A percentile compares a stretch with the other conserved stretches of the same genome.
phyloP scores from a whole-genome alignment of 64 coral and sea anemone species.

The Montipora efflorescens region DNA sequence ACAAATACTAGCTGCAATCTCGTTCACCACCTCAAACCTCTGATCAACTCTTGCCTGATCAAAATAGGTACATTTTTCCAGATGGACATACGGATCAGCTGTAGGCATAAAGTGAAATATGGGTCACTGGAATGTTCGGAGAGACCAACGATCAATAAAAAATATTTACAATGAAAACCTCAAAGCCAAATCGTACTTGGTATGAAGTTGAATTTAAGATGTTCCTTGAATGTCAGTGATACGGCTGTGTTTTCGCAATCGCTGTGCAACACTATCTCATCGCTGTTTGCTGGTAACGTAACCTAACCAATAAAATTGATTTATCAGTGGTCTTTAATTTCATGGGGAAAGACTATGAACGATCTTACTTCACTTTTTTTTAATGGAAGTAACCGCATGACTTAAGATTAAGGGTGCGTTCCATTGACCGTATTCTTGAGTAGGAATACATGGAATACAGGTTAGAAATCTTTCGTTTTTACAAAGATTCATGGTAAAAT shows the following conservation, averaged over 20 bases:
- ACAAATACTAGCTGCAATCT: slow-evolving; percentile 86
- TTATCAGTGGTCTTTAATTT: neutral
- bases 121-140: neutral
- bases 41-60: slow-evolving; percentile 86
- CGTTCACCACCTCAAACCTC: slow-evolving; percentile 89
- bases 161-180: neutral
- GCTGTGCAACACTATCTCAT: slow-evolving; percentile 42
- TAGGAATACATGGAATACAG: too few relatives aligned
- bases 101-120: neutral
- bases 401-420: too few relatives aligned
- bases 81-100: slow-evolving; percentile 75
- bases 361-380: too few relatives aligned
- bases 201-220: slow-evolving; percentile 65
- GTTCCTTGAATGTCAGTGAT: slow-evolving; percentile 12
- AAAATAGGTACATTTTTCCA: slow-evolving; percentile 86
- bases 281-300: slow-evolving; percentile 44
- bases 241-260: slow-evolving; percentile 67
- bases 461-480: too few relatives aligned
- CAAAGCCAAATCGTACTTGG: slow-evolving; percentile 63
- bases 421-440: too few relatives aligned
- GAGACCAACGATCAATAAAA: too few relatives aligned
- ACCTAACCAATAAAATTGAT: neutral
- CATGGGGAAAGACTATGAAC: too few relatives aligned
- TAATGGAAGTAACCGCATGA: too few relatives aligned
- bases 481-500: too few relatives aligned